Base-by-base conservation (phyloP, 2,888 invertebrate species). In the Drosophila basisetae region DNA sequence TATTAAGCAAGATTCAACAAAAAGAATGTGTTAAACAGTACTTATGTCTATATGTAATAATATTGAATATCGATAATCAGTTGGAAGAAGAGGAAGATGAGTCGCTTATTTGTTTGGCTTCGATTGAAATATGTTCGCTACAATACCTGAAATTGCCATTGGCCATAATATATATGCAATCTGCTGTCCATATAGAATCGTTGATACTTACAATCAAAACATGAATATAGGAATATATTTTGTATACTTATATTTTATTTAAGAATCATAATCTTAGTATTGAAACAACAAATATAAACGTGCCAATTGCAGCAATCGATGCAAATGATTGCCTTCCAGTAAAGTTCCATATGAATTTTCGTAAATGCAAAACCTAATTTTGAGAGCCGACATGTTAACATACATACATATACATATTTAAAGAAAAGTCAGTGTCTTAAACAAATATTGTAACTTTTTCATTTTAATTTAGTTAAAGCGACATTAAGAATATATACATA, bases 161-260 rank as follows among this genome's bases (percentile, higher is more conserved):
- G 79, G 78, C 68, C 73, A 86, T 75, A 43, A 60, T 53, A 70
- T 52, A 63, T 67, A 56, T 35, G 35, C 67, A 37, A 50, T 47
- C 37, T 33, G 70, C 59, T 66, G 82, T 73, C 78, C 74, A 73
- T 54, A 80, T 56, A 81, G 58, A 73, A 25, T 47, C 47, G 47
- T 47, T 41, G 55, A 55, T 63, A 62, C 49, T 60, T 66, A 71
- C 65, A 78, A 83, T 78, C 77, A 72, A 75, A 68, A 54, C 56
- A 80, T 67, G 71, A 77, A 74, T 77, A 80, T 82, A 67, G 63
- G 62, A 50, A 83, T 68, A 83, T 84, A 84, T 84, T 89, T 84
- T 89, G 84, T 84, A 89, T 87, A 80, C 88, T 78, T 82, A 71
- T 72, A 76, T 82, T 89, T 89, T 89, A 87, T 84, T 88, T 90